A percentile compares a stretch with the other conserved stretches of the same genome.
These are phyloP conservation scores for Crioceris asparagi DNA, from an alignment of 2,888 invertebrate genomes.

Conservation along the genomic window DNA sequence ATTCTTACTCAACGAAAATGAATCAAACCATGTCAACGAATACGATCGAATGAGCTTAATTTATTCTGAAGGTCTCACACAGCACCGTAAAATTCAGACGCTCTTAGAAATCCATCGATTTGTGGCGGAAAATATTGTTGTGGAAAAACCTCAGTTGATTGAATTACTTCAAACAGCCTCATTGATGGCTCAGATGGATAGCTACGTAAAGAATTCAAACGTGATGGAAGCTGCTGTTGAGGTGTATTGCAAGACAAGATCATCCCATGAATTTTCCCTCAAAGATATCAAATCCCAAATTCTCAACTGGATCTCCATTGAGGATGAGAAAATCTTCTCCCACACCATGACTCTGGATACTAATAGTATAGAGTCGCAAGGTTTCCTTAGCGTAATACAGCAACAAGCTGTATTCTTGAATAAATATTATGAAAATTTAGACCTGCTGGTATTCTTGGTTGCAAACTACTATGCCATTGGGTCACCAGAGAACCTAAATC, in stretches of 20 bases:
- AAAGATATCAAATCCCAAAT: no score
- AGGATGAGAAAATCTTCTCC: no score
- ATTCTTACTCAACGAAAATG: constrained; percentile 41
- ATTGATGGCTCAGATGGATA: constrained; percentile 52
- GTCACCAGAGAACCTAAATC: no score
- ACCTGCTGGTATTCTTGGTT: no score
- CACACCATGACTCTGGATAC: constrained; percentile 33
- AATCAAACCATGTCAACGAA: constrained; percentile 17
- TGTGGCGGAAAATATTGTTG: constrained; percentile 38
- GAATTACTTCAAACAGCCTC: constrained; percentile 56
- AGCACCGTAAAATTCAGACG: constrained; percentile 21
- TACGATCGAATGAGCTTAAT: constrained; percentile 46
- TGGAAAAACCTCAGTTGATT: constrained; percentile 50
- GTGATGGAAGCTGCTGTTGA: constrained; percentile 50
- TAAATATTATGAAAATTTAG: background rate
- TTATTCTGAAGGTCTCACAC: constrained; percentile 36
- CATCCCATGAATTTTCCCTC: constrained; percentile 29
- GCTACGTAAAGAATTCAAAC: constrained; percentile 35
- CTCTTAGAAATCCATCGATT: constrained; percentile 42
- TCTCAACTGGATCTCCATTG: no score
- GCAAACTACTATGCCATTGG: no score
- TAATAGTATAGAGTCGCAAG: constrained; percentile 41
- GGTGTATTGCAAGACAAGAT: constrained; percentile 45
- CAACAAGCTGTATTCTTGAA: constrained; percentile 35
- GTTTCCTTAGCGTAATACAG: constrained; percentile 42